Conservation (phyloP, 2,113 vertebrate genomes). For the Gymnogyps californianus region DNA sequence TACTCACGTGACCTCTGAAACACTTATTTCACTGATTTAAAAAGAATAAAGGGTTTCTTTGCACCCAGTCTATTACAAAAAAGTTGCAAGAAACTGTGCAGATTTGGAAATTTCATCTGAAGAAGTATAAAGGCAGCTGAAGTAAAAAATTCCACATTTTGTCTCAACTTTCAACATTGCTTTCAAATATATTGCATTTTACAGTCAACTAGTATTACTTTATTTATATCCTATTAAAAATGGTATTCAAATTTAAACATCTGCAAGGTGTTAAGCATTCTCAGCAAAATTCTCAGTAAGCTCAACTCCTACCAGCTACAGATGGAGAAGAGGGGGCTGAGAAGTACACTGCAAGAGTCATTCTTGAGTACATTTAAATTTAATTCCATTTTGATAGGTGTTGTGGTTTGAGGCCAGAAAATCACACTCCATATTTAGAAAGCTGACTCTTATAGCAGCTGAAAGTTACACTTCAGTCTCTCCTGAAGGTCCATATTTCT, state of each 20-base stretch:
- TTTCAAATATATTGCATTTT: not conserved
- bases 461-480: not conserved
- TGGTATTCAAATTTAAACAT: not conserved
- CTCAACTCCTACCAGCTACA: constrained; percentile 46
- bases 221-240: not conserved
- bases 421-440: not conserved
- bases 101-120: not conserved
- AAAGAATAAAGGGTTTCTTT: not conserved
- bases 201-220: not conserved
- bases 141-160: not conserved
- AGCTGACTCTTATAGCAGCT: not conserved
- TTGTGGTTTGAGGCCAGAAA: not conserved
- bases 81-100: not conserved
- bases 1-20: not conserved
- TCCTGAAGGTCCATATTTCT: not conserved
- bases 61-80: not conserved
- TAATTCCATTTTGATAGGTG: not conserved
- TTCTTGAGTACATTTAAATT: constrained; percentile 3
- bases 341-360: not conserved
- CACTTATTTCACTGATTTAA: accelerated
- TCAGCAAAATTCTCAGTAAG: constrained; percentile 19
- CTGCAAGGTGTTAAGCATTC: not conserved
- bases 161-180: not conserved
- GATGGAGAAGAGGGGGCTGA: constrained; percentile 52
- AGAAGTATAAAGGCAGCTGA: not conserved